phyloP scores from a whole-genome alignment of 2,113 vertebrate species.

The Ptychochromis oligacanthus region DNA sequence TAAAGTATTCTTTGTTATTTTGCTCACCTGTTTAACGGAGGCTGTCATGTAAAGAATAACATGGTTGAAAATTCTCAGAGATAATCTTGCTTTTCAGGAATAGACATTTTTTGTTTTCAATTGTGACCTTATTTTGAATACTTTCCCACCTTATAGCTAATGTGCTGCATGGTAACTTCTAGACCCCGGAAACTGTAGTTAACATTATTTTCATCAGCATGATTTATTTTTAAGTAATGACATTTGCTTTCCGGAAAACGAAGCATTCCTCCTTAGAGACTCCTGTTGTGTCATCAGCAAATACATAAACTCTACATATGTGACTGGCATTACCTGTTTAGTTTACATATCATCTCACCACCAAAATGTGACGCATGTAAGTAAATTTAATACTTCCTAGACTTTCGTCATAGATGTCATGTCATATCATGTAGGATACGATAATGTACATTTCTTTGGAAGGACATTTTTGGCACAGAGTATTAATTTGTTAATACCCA shows the following conservation, averaged over 20 bases:
- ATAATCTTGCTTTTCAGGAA: slow-evolving; percentile 25
- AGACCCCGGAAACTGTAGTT: not conserved
- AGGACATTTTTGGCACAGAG: no score
- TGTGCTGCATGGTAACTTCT: not conserved
- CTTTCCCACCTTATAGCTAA: not conserved
- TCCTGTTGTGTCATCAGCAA: not conserved
- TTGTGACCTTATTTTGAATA: not conserved
- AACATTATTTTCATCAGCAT: not conserved
- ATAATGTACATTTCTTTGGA: no score
- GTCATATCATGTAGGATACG: no score
- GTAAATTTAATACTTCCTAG: no score
- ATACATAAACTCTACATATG: not conserved
- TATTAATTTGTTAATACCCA: no score
- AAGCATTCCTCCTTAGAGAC: not conserved
- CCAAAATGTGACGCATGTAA: no score
- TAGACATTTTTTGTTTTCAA: not conserved
- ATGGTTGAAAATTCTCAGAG: slow-evolving; percentile 13
- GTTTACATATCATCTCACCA: no score
- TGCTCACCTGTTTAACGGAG: slow-evolving; percentile 58
- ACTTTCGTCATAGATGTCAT: no score
- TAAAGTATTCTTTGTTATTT: slow-evolving; percentile 60
- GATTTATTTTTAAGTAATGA: not conserved
- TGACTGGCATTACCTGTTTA: no score
- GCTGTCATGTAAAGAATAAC: slow-evolving; percentile 26
- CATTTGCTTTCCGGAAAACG: not conserved